Base-by-base conservation (phyloP, 2,113 vertebrate genomes). In the Jaculus jaculus region DNA sequence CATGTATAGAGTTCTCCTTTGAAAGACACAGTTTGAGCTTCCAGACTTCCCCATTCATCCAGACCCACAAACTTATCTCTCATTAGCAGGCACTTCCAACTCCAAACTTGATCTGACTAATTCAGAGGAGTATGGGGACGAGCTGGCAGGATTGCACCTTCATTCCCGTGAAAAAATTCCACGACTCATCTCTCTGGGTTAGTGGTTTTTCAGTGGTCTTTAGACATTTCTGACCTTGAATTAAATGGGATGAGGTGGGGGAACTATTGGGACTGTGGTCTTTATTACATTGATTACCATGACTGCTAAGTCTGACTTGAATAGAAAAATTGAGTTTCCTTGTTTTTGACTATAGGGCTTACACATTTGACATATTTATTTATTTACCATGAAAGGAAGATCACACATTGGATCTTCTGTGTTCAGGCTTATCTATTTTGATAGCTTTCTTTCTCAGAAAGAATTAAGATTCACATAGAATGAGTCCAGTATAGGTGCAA, bases 41-140 rank as follows among this genome's bases (percentile, higher is more conserved):
- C 37, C 18, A 32, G n/a, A 16, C 37, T 24, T 71, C 30, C 39
- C 2, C 4, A 1, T 65, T 78, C 17, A 32, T 75, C 47, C 34
- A 42, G 73, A 58, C 39, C 17, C 72, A 68, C 47, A 34, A 60
- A 8, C 47, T 65, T 60, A 0, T 65, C 24, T 95, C 77, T 89
- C 61, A 58, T 15, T 73, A 30, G 61, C 81, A 96, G 96, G 93
- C 24, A 81, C 92, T 85, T 94, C 95, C 39, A 79, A 1, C 72
- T 66, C 94, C n/a, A 97, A 95, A 88, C 61, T 87, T 82, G 91
- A 83, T 51, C 77, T 51, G 30, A 82, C 71, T 82, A 61, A 79
- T 34, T 34, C 90, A 39, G 1, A 54, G 23, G 96, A 84, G 12
- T 61, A 26, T 13, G 93, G 89, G 60, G 69, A 94, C 61, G 96